phyloP scores from a whole-genome alignment of 23 tunicate genomes.

The Trididemnum clinides region DNA sequence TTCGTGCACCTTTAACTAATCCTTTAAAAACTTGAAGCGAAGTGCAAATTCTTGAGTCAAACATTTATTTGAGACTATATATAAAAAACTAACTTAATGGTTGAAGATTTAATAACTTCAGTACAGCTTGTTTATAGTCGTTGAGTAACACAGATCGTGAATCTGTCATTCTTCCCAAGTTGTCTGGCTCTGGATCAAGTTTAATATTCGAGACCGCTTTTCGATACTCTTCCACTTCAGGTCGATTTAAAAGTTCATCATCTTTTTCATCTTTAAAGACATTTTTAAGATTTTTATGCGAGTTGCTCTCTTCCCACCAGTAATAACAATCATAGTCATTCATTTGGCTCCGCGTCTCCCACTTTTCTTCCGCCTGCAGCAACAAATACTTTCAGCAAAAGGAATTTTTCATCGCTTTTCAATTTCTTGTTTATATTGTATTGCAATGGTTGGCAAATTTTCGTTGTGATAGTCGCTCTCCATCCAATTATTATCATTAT shows the following conservation, averaged over 20 bases:
- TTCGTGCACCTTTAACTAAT: too few relatives aligned
- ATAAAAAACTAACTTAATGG: neutral
- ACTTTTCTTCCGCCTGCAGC: conserved; percentile 44
- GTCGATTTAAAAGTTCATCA: neutral
- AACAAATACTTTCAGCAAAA: neutral
- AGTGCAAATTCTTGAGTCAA: too few relatives aligned
- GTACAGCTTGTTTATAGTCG: conserved; percentile 49
- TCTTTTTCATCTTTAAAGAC: conserved; percentile 18
- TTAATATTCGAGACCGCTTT: conserved; percentile 59
- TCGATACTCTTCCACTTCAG: conserved; percentile 49
- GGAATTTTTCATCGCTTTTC: neutral
- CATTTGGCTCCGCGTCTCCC: conserved; percentile 61
- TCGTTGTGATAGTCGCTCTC: neutral
- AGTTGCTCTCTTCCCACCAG: conserved; percentile 72
- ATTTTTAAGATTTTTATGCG: conserved; percentile 53
- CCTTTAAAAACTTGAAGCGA: too few relatives aligned
- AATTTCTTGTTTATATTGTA: neutral
- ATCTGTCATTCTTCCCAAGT: conserved; percentile 2
- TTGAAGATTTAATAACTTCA: conserved; percentile 37
- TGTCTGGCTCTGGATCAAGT: conserved; percentile 40
- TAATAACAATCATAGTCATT: conserved; percentile 55
- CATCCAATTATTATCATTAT: neutral
- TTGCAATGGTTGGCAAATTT: neutral
- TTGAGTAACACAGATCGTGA: conserved; percentile 14
- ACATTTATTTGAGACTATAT: too few relatives aligned